Conservation (phyloP, 1,140 invertebrate species). For the Pemphigus obesinymphae region DNA sequence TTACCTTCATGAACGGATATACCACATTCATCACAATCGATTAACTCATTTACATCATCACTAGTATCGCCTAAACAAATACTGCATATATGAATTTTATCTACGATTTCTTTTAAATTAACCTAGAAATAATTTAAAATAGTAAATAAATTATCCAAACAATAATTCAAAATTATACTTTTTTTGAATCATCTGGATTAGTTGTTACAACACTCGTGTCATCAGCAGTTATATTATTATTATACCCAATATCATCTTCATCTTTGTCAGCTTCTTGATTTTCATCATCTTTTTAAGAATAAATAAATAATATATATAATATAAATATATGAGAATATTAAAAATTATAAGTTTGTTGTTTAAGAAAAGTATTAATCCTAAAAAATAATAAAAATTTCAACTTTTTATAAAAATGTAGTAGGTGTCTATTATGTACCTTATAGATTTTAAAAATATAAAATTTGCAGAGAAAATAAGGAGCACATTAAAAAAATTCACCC, state of each 20-base stretch:
- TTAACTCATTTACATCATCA: constrained; percentile 91
- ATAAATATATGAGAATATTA: neutral
- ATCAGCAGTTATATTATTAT: constrained; percentile 49
- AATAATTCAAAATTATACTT: constrained; percentile 49
- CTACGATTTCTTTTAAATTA: constrained; percentile 44
- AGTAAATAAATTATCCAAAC: neutral
- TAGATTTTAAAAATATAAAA: no score
- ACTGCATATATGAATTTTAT: constrained; percentile 72
- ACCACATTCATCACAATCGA: constrained; percentile 93
- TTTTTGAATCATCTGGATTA: constrained; percentile 55
- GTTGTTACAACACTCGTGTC: constrained; percentile 49
- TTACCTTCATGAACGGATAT: constrained; percentile 91
- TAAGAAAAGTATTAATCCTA: no score
- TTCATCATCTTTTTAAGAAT: constrained; percentile 48
- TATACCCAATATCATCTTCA: constrained; percentile 50
- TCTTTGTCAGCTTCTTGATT: constrained; percentile 51
- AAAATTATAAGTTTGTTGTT: no score
- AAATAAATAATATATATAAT: no score
- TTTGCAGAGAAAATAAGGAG: no score
- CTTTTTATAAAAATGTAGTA: no score
- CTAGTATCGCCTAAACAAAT: constrained; percentile 89
- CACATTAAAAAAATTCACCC: no score
- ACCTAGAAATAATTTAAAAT: constrained; percentile 48
- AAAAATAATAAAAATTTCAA: no score
- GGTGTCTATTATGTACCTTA: no score